Percentiles rank a stretch among this genome's conserved stretches.
phyloP scores from a whole-genome alignment of 2,113 vertebrate genomes.

The Zingel zingel region DNA sequence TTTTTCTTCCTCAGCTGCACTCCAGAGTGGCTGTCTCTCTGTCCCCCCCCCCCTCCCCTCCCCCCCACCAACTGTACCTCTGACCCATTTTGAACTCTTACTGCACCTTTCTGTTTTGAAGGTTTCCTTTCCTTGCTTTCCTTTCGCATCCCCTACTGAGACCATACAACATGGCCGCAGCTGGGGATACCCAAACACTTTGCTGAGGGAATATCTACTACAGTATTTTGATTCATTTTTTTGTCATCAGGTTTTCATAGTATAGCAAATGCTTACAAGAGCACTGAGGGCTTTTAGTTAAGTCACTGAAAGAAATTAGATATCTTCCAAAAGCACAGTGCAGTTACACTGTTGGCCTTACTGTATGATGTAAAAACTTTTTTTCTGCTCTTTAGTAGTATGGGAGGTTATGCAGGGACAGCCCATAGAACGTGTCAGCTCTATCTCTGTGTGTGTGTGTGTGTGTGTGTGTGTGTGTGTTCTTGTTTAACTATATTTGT shows the following conservation, averaged over 20 bases:
- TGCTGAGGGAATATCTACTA: neutral
- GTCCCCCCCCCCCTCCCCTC: neutral
- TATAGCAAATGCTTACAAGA: conserved; percentile 18
- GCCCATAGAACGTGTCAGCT: conserved; percentile 53
- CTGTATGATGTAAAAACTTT: conserved; percentile 60
- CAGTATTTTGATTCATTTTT: neutral
- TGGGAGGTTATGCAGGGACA: conserved; percentile 63
- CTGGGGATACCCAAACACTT: neutral
- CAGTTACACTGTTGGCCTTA: conserved; percentile 43
- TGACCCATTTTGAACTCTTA: conserved; percentile 10
- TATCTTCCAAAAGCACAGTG: conserved; percentile 28
- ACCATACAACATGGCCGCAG: neutral
- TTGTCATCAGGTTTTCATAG: neutral
- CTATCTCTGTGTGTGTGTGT: too few species aligned
- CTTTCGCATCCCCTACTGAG: neutral
- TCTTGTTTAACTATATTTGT: too few species aligned
- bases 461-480: conserved; percentile 20
- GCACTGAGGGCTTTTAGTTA: conserved; percentile 40
- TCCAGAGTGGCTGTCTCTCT: conserved; percentile 26
- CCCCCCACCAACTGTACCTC: neutral
- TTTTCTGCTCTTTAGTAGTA: conserved; percentile 58
- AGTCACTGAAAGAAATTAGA: conserved; percentile 41
- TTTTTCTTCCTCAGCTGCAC: conserved; percentile 32
- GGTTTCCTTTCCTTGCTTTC: neutral
- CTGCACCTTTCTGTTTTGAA: conserved; percentile 3